Evolutionary conservation across 2,888 invertebrate species (phyloP).

Genomic region (Ceramica pisi): DNA sequence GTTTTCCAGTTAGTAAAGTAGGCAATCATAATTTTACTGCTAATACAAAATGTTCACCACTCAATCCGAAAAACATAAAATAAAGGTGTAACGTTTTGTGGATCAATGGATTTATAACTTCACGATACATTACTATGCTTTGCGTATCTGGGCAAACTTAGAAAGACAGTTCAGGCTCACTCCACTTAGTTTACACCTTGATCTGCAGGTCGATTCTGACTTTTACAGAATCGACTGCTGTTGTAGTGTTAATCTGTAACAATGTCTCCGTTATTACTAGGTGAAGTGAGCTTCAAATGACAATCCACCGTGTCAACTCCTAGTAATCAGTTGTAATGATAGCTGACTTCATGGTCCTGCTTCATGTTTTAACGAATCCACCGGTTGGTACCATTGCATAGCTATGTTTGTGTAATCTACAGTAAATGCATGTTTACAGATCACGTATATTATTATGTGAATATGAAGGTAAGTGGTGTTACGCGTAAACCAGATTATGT

Average conservation of each 20-base stretch:
- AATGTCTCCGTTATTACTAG: too few species aligned
- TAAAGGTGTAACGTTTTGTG: neutral
- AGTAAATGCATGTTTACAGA: constrained; percentile 9
- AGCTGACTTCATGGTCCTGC: too few species aligned
- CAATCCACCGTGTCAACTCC: too few species aligned
- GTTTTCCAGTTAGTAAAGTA: constrained; percentile 7
- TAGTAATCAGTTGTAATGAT: too few species aligned
- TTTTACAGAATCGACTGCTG: too few species aligned
- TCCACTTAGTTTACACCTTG: too few species aligned
- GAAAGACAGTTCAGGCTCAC: too few species aligned
- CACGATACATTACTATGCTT: neutral
- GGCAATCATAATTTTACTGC: constrained; percentile 7
- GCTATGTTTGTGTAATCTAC: neutral
- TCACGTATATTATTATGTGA: constrained; percentile 1
- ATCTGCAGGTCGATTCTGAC: too few species aligned
- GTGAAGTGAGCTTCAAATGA: too few species aligned
- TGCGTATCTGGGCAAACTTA: neutral
- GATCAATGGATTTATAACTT: constrained; percentile 4
- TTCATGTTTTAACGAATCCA: too few species aligned
- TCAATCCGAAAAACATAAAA: constrained; percentile 10
- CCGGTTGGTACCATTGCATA: neutral
- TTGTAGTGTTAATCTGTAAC: neutral
- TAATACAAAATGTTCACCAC: neutral
- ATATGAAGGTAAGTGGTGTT: constrained; percentile 4
- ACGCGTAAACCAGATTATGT: constrained; percentile 6